These are phyloP conservation scores for Catocala fraxini DNA, from an alignment of 2,888 invertebrate species.

Conservation along the genomic window DNA sequence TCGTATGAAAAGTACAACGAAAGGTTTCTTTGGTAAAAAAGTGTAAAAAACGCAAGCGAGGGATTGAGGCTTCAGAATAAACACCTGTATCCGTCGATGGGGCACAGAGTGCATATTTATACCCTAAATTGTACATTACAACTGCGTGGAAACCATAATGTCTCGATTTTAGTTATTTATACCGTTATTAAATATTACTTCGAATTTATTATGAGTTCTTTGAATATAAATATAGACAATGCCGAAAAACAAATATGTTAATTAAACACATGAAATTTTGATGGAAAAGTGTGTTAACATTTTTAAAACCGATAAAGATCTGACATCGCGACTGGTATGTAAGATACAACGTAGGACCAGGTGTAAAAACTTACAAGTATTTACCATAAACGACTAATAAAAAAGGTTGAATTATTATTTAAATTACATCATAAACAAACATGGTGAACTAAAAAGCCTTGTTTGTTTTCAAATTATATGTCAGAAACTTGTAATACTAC, in stretches of 20 bases:
- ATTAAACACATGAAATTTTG: constrained; percentile 1
- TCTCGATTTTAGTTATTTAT: not conserved
- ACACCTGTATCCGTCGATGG: constrained; percentile 78
- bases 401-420: not conserved
- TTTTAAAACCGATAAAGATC: not conserved
- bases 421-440: not conserved
- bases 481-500: too few species aligned
- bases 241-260: constrained; percentile 5
- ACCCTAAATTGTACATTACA: constrained; percentile 2
- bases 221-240: not conserved
- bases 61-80: constrained; percentile 67
- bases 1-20: constrained; percentile 29
- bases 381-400: constrained; percentile 1
- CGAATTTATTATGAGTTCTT: too few species aligned
- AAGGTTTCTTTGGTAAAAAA: constrained; percentile 56
- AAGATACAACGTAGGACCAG: not conserved
- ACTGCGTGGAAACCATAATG: constrained; percentile 8
- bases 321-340: not conserved
- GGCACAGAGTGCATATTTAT: constrained; percentile 34
- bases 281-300: not conserved
- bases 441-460: not conserved
- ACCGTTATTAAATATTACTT: too few species aligned
- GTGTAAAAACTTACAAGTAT: constrained; percentile 2
- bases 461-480: not conserved
- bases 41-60: constrained; percentile 59